A percentile compares a stretch with the other conserved stretches of the same genome.
phyloP scores from a whole-genome alignment of 2,113 vertebrate genomes.

The Entomyzon cyanotis region DNA sequence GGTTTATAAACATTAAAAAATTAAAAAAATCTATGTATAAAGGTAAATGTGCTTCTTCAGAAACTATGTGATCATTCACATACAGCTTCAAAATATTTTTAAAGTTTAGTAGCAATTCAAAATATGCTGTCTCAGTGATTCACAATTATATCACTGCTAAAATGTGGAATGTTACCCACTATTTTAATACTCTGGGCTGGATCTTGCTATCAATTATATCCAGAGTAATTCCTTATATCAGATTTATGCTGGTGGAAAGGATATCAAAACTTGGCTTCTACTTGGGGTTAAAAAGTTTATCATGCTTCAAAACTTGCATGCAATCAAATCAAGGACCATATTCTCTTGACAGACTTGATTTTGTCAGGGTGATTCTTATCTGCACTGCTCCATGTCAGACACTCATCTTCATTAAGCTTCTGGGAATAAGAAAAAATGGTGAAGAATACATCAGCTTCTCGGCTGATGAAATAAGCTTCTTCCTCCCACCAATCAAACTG shows the following conservation, averaged over 20 bases:
- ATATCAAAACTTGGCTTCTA: conserved; percentile 1
- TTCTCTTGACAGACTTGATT: conserved; percentile 1
- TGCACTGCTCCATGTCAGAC: neutral
- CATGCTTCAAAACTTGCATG: neutral
- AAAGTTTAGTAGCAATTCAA: conserved; percentile 37
- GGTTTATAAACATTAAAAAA: conserved; percentile 74
- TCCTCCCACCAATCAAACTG: neutral
- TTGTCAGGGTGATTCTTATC: neutral
- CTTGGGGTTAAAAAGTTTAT: neutral
- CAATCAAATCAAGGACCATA: conserved; percentile 11
- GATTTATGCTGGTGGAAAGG: conserved; percentile 40
- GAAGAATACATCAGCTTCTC: conserved; percentile 6
- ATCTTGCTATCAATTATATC: neutral
- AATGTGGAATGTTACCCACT: neutral
- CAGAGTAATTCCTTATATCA: neutral
- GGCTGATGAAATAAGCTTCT: conserved; percentile 20
- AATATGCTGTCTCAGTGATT: neutral
- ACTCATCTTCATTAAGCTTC: neutral
- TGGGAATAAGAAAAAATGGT: neutral
- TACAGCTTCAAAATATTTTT: conserved; percentile 45
- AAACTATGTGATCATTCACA: conserved; percentile 58
- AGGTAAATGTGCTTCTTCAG: conserved; percentile 75
- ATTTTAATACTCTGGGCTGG: neutral
- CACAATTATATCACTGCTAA: neutral
- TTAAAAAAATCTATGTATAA: conserved; percentile 70